Evolutionary conservation across 1,140 invertebrate genomes (phyloP).

Genomic region (Anadara kagoshimensis): DNA sequence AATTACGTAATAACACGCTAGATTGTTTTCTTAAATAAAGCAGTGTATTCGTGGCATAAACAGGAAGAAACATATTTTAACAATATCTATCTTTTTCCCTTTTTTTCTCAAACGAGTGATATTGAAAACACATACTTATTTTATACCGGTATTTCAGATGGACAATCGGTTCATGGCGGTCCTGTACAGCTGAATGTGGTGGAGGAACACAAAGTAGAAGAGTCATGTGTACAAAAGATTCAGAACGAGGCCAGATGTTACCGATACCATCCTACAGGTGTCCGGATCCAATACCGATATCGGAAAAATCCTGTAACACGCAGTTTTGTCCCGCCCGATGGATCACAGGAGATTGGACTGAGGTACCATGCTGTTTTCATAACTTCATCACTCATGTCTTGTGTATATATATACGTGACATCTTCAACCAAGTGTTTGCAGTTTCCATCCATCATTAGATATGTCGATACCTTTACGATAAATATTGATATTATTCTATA

Average conservation of each 20-base stretch:
- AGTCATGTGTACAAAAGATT: conserved; percentile 90
- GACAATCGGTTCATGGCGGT: conserved; percentile 88
- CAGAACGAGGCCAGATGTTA: conserved; percentile 86
- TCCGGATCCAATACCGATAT: conserved; percentile 45
- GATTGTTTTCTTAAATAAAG: background rate
- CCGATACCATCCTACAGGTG: conserved; percentile 39
- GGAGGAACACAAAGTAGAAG: conserved; percentile 89
- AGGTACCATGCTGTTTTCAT: conserved; percentile 19
- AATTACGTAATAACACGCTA: too few species aligned
- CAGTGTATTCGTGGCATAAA: background rate
- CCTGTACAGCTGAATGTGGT: conserved; percentile 92
- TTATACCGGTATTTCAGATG: conserved; percentile 84
- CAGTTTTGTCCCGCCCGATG: conserved; percentile 51
- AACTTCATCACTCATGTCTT: background rate
- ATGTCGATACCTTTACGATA: background rate
- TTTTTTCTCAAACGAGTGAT: background rate
- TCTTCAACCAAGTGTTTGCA: too few species aligned
- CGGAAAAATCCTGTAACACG: conserved; percentile 48
- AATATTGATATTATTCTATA: background rate
- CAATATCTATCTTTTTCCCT: too few species aligned
- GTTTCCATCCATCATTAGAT: background rate
- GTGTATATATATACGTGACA: background rate
- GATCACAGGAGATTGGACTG: conserved; percentile 45
- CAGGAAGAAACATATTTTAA: too few species aligned
- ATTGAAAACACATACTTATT: background rate